Evolutionary conservation across 2,113 vertebrate species (phyloP), one percentile per base, ranked within the genome.

Genomic region (Sapayoa aenigma): DNA sequence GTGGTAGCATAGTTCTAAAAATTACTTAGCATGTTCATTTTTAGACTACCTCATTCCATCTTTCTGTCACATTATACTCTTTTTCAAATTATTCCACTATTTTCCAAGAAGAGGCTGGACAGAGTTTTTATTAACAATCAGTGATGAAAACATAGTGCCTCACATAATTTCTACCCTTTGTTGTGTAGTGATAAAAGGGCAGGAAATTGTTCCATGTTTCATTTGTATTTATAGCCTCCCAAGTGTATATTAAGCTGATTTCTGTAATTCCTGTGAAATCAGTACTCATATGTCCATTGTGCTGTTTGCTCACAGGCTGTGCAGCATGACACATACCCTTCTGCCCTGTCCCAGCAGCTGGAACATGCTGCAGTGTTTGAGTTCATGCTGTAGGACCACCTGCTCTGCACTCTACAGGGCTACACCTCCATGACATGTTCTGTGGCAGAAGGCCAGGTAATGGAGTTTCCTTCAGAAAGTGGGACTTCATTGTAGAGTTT

Each of bases 381-480:
- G 8, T 58, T 39, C 3, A 1, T 74, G 55, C 18, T 2, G 0
- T 4, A 11, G 35, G 30, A 60, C 27, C 2, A 0, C 7, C 33
- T 47, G 74, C 39, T 59, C 23, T n/a, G 25, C 73, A 55, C 22
- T 19, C 8, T 25, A 42, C 7, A 31, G 73, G 23, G 17, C 47
- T 53, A 16, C 3, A 2, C 4, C 53, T 55, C 49, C 25, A 9
- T 5, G 11, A 52, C 9, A 0, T 62, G 74, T 42, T 31, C 66
- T 42, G 25, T 5, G 35, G 30, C 71, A 63, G 11, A 23, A 20
- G 14, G 16, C 14, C 31, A 19, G 7, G 46, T 35, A 0, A 1
- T 30, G 42, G 22, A 28, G 5, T 44, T 63, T 56, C 37, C 27
- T 47, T n/a, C 53, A 35, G 24, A 22, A 84, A 84, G 24, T 1